Base-by-base conservation (phyloP, 2,888 invertebrate genomes). In the Pharmacophagus antenor region DNA sequence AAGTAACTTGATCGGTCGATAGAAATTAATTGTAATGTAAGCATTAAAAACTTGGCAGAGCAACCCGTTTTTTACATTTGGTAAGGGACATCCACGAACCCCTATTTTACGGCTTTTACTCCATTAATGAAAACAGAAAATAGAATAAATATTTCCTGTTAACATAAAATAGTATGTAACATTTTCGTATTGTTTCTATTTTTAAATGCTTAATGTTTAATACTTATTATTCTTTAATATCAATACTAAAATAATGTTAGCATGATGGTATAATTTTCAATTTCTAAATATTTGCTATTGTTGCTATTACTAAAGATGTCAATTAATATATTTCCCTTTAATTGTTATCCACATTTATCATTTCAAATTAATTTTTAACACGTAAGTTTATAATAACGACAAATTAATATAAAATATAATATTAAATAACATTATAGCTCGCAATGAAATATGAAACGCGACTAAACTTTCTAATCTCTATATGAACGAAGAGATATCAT, bases 391-490 rank as follows among this genome's bases (percentile, higher is more conserved):
- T 70, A 71, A 69, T 70, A 70, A 70, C 67, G 63, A 59, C 63
- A 48, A 57, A 62, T 62, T 62, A 54, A 59, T 49, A 23, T 49
- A n/a, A 41, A 56, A 56, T 62, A 61, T 60, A 53, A 53, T 67
- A 65, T 64, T 67, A 69, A 67, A 66, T 63, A 70, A 64, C 63
- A 67, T 71, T 65, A 67, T 70, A 63, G 63, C 58, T 63, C 66
- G 66, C 59, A 66, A 64, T 61, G 56, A 63, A 63, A 62, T 66
- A 79, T 81, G 72, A 67, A 68, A 79, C 74, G 41, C 72, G 70
- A 68, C 63, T 65, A 67, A 68, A 84, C 87, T 88, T 88, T 88
- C 87, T 88, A 85, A 85, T 83, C 76, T 78, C 17, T 47, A 22
- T 48, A 71, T 70, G 67, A 76, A 73, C 71, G 67, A 2, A 51